Conservation (phyloP, 37 sponge, comb jelly and placozoan species). For the Cliona cf. orientalis region DNA sequence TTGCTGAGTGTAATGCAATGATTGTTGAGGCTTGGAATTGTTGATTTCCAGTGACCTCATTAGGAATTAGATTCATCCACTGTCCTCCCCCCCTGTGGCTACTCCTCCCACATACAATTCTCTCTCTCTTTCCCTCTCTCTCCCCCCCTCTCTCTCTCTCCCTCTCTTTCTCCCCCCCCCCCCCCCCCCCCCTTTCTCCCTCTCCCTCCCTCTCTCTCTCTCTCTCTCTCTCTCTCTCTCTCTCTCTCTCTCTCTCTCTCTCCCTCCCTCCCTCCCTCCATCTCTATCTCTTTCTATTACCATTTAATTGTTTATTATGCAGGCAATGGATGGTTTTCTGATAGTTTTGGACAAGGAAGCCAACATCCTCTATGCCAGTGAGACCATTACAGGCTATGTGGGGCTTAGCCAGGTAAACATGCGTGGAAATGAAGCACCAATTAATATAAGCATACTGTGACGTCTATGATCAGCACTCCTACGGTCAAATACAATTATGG, state of each 20-base stretch:
- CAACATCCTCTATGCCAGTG: slow-evolving; percentile 46
- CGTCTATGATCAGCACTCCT: too few relatives aligned
- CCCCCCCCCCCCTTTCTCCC: slow-evolving; percentile 9
- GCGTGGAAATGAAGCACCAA: too few relatives aligned
- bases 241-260: neutral
- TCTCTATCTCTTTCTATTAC: neutral
- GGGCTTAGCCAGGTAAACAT: too few relatives aligned
- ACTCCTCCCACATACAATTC: neutral
- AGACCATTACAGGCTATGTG: slow-evolving; percentile 35
- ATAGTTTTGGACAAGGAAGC: slow-evolving; percentile 48
- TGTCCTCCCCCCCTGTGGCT: neutral
- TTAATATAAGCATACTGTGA: too few relatives aligned
- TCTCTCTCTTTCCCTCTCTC: slow-evolving; percentile 1
- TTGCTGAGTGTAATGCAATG: too few relatives aligned
- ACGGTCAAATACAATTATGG: too few relatives aligned
- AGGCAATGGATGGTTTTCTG: slow-evolving; percentile 78
- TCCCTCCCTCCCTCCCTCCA: slow-evolving; percentile 17
- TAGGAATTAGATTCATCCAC: neutral
- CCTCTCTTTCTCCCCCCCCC: slow-evolving; percentile 16
- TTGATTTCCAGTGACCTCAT: too few relatives aligned
- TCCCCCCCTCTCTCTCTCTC: neutral
- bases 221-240: slow-evolving; percentile 7
- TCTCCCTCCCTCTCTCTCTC: neutral
- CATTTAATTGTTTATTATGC: neutral
- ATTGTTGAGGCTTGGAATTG: too few relatives aligned